Evolutionary conservation across 1,140 invertebrate genomes (phyloP), one percentile per base, ranked within the genome.

Genomic region (Hormaphis cornu): DNA sequence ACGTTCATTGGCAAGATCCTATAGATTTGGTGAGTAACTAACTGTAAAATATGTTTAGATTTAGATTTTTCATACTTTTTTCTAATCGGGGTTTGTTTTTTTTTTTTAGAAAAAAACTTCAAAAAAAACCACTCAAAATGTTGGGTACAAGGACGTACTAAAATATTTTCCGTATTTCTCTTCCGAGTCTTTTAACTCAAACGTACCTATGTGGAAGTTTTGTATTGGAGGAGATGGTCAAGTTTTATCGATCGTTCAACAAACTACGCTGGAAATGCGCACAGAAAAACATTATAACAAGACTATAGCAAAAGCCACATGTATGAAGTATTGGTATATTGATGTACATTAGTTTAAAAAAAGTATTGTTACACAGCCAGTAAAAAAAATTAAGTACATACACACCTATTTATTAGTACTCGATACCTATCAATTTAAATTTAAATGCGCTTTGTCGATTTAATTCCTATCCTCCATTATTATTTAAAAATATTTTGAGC

Each of bases 191-290:
- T 33, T 16, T 20, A 50, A 24, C 24, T 48, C 26, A 20, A 46
- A 66, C 22, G 42, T 50, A 1, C 61, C 61, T 22, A 33, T 14
- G 0, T 66, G 61, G 61, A 66, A 48, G 5, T 66, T 50, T 50
- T 66, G 61, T 48, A 66, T 66, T 48, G 61, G 61, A 7, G 61
- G 61, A 3, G 33, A 66, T 50, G 61, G 61, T 9, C 61, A 66
- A 66, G 61, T 66, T 46, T 48, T 66, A 6, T 28, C 44, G n/a
- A 14, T 66, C 14, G 61, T 66, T 3, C 61, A 66, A 50, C 61
- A 30, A 35, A 35, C 12, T 50, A 66, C 44, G 5, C n/a, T 66
- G 5, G 61, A 66, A 48, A 66, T 66, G 61, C 61, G 61, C 14
- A 66, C 61, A 14, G 61, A 66, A 33, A 66, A 50, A 35, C 44